Conservation (phyloP, 2,113 vertebrate genomes). For the Daphoenositta chrysoptera region DNA sequence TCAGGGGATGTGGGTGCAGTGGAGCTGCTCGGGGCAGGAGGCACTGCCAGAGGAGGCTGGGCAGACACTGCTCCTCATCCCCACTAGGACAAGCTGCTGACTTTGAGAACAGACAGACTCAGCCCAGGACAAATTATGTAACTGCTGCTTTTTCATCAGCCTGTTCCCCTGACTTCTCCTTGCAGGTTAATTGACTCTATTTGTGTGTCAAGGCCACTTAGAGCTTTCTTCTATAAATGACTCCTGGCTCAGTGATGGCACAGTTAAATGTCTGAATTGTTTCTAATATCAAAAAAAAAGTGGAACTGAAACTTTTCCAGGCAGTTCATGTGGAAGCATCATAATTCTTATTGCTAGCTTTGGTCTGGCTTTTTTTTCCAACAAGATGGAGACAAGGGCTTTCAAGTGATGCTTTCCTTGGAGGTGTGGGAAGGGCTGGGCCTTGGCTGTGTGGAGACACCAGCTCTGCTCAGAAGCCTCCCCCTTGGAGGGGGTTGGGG, state of each 20-base stretch:
- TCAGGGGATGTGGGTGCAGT: background rate
- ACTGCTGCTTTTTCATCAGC: background rate
- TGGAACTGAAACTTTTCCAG: background rate
- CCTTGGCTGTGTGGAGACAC: background rate
- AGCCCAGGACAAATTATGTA: background rate
- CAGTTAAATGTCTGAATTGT: background rate
- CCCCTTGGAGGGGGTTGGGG: fast-evolving
- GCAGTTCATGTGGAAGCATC: background rate
- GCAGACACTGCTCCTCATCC: background rate
- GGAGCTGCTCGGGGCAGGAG: background rate
- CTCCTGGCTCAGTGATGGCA: background rate
- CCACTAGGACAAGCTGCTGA: background rate
- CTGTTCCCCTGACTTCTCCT: background rate
- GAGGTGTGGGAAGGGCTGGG: background rate
- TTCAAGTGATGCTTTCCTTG: background rate
- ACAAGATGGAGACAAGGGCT: background rate
- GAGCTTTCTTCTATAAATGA: constrained; percentile 4
- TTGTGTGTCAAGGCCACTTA: constrained; percentile 23
- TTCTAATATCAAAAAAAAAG: background rate
- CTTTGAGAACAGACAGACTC: background rate
- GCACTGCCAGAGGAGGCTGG: background rate
- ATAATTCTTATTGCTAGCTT: background rate
- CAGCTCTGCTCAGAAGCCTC: background rate
- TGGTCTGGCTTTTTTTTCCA: background rate
- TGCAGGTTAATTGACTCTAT: constrained; percentile 43